Conservation (phyloP, 2,888 invertebrate species). For the Loripinus fragilis region DNA sequence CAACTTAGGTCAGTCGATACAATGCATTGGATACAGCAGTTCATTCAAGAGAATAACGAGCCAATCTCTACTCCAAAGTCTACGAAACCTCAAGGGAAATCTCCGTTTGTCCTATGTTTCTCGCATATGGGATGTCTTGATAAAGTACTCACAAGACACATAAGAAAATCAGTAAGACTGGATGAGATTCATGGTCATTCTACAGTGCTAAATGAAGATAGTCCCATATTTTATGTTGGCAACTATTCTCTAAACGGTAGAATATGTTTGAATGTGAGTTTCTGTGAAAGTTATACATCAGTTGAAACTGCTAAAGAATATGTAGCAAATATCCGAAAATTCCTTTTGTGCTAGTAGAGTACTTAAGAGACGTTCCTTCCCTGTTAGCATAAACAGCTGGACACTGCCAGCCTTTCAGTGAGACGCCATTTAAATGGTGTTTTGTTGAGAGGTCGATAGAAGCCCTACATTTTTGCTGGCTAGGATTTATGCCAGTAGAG, state of each 20-base stretch:
- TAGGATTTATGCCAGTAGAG: no score
- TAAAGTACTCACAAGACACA: conserved; percentile 44
- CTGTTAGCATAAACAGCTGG: no score
- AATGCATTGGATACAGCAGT: conserved; percentile 30
- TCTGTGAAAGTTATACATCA: conserved; percentile 62
- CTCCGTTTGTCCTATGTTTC: conserved; percentile 58
- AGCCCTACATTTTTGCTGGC: no score
- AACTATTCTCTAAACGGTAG: conserved; percentile 46
- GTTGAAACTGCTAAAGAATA: conserved; percentile 46
- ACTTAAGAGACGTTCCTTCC: no score
- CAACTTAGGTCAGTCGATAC: conserved; percentile 35
- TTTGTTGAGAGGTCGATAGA: no score
- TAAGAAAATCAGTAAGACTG: conserved; percentile 42
- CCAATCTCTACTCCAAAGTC: background rate
- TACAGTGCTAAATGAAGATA: conserved; percentile 58
- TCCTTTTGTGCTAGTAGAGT: no score
- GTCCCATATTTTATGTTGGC: conserved; percentile 62
- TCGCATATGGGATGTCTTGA: conserved; percentile 62
- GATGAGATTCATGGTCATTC: conserved; percentile 55
- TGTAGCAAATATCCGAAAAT: no score
- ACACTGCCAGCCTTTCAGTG: no score
- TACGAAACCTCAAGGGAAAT: conserved; percentile 40
- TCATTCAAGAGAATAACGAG: conserved; percentile 10
- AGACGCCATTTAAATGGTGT: no score
- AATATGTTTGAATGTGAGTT: conserved; percentile 52